These are phyloP conservation scores for Clistopyga incitator DNA, from an alignment of 2,888 invertebrate genomes.

Conservation along the genomic window DNA sequence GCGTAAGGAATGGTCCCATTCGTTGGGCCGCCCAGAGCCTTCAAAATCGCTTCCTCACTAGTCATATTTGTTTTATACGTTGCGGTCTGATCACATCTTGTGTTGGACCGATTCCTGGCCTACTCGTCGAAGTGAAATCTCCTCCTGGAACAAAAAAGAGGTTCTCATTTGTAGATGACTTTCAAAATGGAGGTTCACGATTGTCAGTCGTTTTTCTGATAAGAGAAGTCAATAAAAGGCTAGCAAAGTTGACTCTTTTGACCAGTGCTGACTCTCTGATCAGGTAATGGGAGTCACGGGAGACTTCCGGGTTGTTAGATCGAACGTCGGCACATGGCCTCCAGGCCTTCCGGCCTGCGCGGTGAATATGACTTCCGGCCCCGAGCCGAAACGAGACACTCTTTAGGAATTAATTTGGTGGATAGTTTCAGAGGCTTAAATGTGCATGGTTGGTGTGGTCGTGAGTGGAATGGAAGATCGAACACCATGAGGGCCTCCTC, in stretches of 20 bases:
- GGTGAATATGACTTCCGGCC: slow-evolving; percentile 54
- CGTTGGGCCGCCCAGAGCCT: slow-evolving; percentile 62
- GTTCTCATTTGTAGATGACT: neutral
- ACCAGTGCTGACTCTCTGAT: neutral
- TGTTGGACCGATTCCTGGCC: slow-evolving; percentile 11
- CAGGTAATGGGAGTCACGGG: slow-evolving; percentile 16
- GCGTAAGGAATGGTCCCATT: slow-evolving; percentile 73
- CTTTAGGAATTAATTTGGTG: slow-evolving; percentile 58
- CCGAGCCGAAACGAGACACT: slow-evolving; percentile 35
- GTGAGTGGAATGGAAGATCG: slow-evolving; percentile 60
- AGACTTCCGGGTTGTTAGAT: slow-evolving; percentile 46
- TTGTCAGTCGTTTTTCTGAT: neutral
- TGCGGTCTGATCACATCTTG: slow-evolving; percentile 56
- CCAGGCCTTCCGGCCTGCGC: slow-evolving; percentile 54
- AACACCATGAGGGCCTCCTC: slow-evolving; percentile 39
- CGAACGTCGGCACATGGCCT: slow-evolving; percentile 44
- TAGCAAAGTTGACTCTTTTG: neutral
- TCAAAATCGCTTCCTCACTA: slow-evolving; percentile 72
- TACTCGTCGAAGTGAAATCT: neutral
- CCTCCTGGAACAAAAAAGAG: slow-evolving; percentile 54
- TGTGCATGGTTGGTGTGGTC: slow-evolving; percentile 37
- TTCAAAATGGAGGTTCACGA: no score
- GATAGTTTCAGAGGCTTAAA: slow-evolving; percentile 35
- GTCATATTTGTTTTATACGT: slow-evolving; percentile 56
- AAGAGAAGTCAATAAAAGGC: slow-evolving; percentile 15